These are phyloP conservation scores for Hippotragus niger DNA, from an alignment of 2,113 vertebrate species.

Conservation along the genomic window DNA sequence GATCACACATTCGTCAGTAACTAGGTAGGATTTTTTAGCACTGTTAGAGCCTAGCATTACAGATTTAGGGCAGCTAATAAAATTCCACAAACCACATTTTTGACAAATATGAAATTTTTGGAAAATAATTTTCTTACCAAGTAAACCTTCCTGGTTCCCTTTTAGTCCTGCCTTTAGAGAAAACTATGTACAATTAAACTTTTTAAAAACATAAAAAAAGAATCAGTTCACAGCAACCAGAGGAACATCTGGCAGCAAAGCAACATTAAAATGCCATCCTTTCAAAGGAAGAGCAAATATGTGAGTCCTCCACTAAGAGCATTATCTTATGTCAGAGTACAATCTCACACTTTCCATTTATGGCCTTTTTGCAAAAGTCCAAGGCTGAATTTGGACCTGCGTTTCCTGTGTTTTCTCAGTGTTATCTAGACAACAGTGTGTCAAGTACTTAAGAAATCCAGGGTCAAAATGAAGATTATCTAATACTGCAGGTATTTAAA, in stretches of 20 bases:
- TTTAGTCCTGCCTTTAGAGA: constrained; percentile 59
- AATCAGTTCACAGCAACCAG: constrained; percentile 60
- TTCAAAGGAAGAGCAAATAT: constrained; percentile 48
- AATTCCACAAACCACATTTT: constrained; percentile 63
- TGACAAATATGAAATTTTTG: not conserved
- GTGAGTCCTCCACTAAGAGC: not conserved
- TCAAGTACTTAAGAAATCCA: not conserved
- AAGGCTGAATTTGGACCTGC: constrained; percentile 66
- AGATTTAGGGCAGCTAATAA: constrained; percentile 77
- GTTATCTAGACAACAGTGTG: constrained; percentile 43
- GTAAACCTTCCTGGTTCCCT: constrained; percentile 18
- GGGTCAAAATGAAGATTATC: constrained; percentile 23
- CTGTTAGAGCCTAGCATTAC: constrained; percentile 64
- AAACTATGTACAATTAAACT: constrained; percentile 66
- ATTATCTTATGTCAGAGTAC: constrained; percentile 58
- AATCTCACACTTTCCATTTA: constrained; percentile 69
- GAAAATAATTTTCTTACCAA: constrained; percentile 8
- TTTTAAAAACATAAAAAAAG: constrained; percentile 40
- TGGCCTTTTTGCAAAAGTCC: constrained; percentile 67
- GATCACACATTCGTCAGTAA: constrained; percentile 77
- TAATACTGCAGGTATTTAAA: not conserved
- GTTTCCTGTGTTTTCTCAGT: constrained; percentile 60
- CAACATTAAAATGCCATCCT: constrained; percentile 66
- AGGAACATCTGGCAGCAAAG: constrained; percentile 75
- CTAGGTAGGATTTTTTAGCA: constrained; percentile 70